Evolutionary conservation across 2,113 vertebrate genomes (phyloP), one percentile per base, ranked within the genome.

Genomic region (Hymenochirus boettgeri): DNA sequence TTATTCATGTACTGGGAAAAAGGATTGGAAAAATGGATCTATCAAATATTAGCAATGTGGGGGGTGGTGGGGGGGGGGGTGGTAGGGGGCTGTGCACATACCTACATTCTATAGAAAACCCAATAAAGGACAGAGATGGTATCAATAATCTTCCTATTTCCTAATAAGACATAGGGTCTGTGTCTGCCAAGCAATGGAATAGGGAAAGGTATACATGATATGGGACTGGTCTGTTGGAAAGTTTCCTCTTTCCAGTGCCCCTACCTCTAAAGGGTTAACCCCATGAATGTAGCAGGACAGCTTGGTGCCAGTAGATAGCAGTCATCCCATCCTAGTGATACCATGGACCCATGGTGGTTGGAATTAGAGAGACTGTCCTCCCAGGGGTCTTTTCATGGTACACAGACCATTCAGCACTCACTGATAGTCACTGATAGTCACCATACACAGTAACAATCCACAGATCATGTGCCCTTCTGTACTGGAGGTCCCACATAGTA

Each of bases 251-350:
- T 72, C 61, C 62, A 77, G 80, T 69, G 5, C 57, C 63, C 81
- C 87, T 83, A 90, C 88, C 86, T 82, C 70, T 75, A 77, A 61
- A 13, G 75, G 73, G 71, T 77, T 82, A 80, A 72, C 80, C 72
- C n/a, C n/a, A 70, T 62, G 73, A 72, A 73, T 76, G 79, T 82
- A 81, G 81, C 75, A 74, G 79, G 80, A 74, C 79, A 76, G 61
- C 60, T 70, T 33, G 71, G 78, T 79, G 73, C 70, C 64, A 82
- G 76, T 78, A 75, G 77, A 79, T 75, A 77, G 61, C 71, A 69
- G 66, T 58, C 73, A 79, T 75, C 79, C 71, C 74, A 71, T 80
- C 74, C 62, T 74, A 74, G 66, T 83, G 79, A 77, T 70, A 70
- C 60, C 72, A 73, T 72, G 74, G n/a, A 77, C 71, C 69, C 80